Base-by-base conservation (phyloP, 2,888 invertebrate genomes). In the Brachypterus glaber region DNA sequence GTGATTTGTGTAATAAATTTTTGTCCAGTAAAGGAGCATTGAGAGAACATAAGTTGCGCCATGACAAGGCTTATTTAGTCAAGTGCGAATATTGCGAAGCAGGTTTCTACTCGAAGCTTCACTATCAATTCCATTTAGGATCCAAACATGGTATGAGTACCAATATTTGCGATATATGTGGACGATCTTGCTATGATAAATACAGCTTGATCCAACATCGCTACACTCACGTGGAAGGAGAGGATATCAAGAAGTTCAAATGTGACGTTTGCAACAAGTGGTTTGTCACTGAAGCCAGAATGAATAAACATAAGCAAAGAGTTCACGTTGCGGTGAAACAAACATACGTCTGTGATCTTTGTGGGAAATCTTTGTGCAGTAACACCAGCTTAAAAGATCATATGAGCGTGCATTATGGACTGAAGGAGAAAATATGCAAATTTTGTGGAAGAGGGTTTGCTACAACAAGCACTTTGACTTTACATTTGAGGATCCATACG, bases 361-460 rank as follows among this genome's bases (percentile, higher is more conserved):
- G 73, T 41, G 71, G 71, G 4, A 71, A 71, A 48, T 65, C 64
- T 40, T 54, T 72, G 11, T 68, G 67, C 37, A 67, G 66, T 29
- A 44, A 45, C 18, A 46, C 50, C 3, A 48, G 53, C 17, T 39
- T 58, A 11, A 55, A 56, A 13, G 54, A 56, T 26, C 57, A 58
- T 33, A 42, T 51, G 3, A 41, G 48, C 15, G 51, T 50, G 5
- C 58, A 58, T 48, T 60, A 63, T 0, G 67, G 67, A 1, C 62
- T 64, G 35, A 68, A 68, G 45, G 59, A 64, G 21, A 46, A 49
- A 35, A 52, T 69, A 66, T 75, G 75, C 44, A 66, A 70, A 9
- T 62, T 67, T 37, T 76, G 76, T 42, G 69, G 69, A 26, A 75
- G 74, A 45, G 57, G 69, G 1, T 76, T 76, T 49, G 71, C 73